Evolutionary conservation across 2,797 vertebrate genomes (phyloP).

Genomic region (Alauda arvensis): DNA sequence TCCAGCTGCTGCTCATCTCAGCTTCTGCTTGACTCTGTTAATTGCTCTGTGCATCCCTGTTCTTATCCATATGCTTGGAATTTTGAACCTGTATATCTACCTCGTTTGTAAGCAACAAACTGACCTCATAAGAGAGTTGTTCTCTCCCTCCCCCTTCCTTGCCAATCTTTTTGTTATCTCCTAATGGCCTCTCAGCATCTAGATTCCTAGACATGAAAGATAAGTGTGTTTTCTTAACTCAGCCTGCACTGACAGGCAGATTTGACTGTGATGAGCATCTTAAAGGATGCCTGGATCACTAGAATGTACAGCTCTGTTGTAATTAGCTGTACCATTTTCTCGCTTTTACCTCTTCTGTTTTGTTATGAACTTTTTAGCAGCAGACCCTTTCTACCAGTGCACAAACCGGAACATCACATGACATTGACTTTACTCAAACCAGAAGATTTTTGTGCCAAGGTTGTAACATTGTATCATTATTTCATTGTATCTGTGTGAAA

Average conservation of each 20-base stretch:
- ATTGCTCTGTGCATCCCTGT: conserved; percentile 47
- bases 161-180: not conserved
- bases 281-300: not conserved
- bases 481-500: conserved; percentile 65
- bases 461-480: conserved; percentile 55
- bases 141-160: not conserved
- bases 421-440: conserved; percentile 60
- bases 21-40: conserved; percentile 44
- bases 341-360: conserved; percentile 17
- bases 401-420: conserved; percentile 45
- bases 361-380: conserved; percentile 39
- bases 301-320: not conserved
- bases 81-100: conserved; percentile 8
- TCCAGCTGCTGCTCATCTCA: conserved; percentile 38
- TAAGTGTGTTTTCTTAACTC: not conserved
- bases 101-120: not conserved
- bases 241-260: not conserved
- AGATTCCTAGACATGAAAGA: not conserved
- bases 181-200: not conserved
- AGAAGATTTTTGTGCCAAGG: conserved; percentile 58
- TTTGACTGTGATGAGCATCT: not conserved
- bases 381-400: conserved; percentile 26
- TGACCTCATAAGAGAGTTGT: not conserved
- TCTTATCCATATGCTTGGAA: conserved; percentile 49
- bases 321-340: not conserved